Evolutionary conservation across 2,888 invertebrate species (phyloP).

Genomic region (Cryptus viduatorius): DNA sequence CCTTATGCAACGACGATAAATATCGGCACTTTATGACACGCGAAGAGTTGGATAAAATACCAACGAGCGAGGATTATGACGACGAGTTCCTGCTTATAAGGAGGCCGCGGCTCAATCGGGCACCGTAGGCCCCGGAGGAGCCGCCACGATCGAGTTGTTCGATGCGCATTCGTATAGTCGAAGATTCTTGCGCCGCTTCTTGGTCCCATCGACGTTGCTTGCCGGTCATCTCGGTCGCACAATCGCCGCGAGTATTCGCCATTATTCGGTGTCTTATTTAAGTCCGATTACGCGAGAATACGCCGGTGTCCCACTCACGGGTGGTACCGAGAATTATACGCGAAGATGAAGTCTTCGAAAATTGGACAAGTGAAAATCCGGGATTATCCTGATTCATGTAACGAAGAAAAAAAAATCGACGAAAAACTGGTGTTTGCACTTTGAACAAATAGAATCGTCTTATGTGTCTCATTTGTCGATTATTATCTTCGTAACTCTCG

Average conservation of each 20-base stretch:
- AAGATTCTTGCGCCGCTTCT: constrained; percentile 30
- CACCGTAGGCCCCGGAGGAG: not conserved
- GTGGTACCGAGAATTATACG: constrained; percentile 29
- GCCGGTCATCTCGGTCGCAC: constrained; percentile 59
- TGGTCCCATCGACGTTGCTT: constrained; percentile 3
- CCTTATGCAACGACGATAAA: constrained; percentile 80
- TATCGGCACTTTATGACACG: constrained; percentile 76
- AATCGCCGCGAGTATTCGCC: constrained; percentile 55
- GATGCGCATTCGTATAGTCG: constrained; percentile 4
- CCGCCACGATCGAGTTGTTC: constrained; percentile 24
- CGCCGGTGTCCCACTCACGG: not conserved
- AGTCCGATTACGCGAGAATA: constrained; percentile 66
- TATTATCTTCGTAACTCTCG: too few species aligned
- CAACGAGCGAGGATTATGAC: constrained; percentile 75
- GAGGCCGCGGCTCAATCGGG: constrained; percentile 62
- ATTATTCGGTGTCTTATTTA: constrained; percentile 67
- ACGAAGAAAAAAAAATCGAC: constrained; percentile 23
- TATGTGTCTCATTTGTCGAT: too few species aligned
- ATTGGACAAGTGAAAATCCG: constrained; percentile 15
- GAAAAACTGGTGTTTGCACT: not conserved
- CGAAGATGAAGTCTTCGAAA: constrained; percentile 9
- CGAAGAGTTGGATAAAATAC: constrained; percentile 76
- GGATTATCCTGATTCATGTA: constrained; percentile 40
- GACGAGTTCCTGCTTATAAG: constrained; percentile 76
- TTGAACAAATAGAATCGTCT: not conserved